Base-by-base conservation (phyloP, 2,888 invertebrate species). In the Spodoptera exigua region DNA sequence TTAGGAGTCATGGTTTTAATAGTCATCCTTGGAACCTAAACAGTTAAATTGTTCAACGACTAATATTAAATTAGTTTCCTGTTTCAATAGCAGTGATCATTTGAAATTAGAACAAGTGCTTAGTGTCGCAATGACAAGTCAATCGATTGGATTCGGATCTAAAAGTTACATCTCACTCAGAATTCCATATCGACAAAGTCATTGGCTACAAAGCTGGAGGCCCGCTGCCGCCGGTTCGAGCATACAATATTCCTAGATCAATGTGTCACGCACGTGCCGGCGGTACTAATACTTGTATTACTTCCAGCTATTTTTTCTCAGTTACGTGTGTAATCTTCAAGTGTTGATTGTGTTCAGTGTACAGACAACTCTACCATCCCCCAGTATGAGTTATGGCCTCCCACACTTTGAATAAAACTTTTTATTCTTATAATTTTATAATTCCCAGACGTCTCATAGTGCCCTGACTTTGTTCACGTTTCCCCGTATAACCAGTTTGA, bases 301-400 rank as follows among this genome's bases (percentile, higher is more conserved):
- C 78, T 72, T 73, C 75, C 34, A 62, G 77, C 80, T 79, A 85
- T 84, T 85, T 81, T 83, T 84, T 79, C 78, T 74, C 76, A 60
- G 80, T 86, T 84, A 86, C 86, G 85, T 84, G 85, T 83, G 85
- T 86, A 85, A 87, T 86, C 82, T 82, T 57, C 74, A 57, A 74
- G 72, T 71, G 81, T 62, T 82, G 84, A 86, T 87, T 83, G 83
- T 84, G 80, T 80, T 56, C 46, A 61, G 49, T 69, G 32, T 47
- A 41, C 44, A 39, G 41, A 78, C 75, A 72, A 64, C 61, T 41
- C 53, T 18, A 49, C 59, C 37, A 27, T 47, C 36, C 36, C 32
- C 36, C 54, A 35, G 45, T 47, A 78, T 66, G 60, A 69, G 70
- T 56, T 48, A 70, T 49, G 54, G 35, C 21, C 18, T 11, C 21